Evolutionary conservation across 2,113 vertebrate species (phyloP), one percentile per base, ranked within the genome.

Genomic region (Phalacrocorax pelagicus): DNA sequence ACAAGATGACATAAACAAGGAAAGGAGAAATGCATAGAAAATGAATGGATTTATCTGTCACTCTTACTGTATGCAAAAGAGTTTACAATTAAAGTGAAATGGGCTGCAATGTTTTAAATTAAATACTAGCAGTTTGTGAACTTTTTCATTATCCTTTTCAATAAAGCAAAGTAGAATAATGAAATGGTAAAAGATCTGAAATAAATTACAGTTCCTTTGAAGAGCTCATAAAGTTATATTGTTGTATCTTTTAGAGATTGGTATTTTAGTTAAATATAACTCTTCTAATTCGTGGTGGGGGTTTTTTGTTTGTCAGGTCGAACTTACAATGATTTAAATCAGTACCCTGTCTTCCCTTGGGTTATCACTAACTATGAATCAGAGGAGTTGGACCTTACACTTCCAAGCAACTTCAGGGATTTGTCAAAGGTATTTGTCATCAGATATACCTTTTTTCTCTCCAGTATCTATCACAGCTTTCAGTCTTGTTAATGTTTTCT

Each of bases 281-380:
- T 54, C 66, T 36, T 40, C 21, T 86, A 81, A 82, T 81, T 92
- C 82, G 92, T 19, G 5, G 21, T 5, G 23, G 6, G 2, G 1
- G 10, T 59, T 82, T 63, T 83, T 57, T 55, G 34, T 81, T 90
- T 92, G 30, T 82, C 79, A 99, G 99, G 99, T 69, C 99, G 99
- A 67, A 99, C 98, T 65, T 99, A 98, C 86, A 99, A 99, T 86
- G 99, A 99, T 97, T 98, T 99, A 86, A 99, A 99, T 97, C 99
- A 99, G 97, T 99, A 99, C 88, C 99, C 99, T 7, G 99, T 99
- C 92, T 99, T 99, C 97, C 99, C 99, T 15, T 99, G 99, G 99
- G 98, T 99, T 83, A 99, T 99, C 97, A 99, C 99, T 94, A 99
- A 99, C 98, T 99, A 99, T 77, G 99, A 99, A 71, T 99, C 99